Conservation (phyloP, 2,797 vertebrate species). For the Lindbergichthys nudifrons region DNA sequence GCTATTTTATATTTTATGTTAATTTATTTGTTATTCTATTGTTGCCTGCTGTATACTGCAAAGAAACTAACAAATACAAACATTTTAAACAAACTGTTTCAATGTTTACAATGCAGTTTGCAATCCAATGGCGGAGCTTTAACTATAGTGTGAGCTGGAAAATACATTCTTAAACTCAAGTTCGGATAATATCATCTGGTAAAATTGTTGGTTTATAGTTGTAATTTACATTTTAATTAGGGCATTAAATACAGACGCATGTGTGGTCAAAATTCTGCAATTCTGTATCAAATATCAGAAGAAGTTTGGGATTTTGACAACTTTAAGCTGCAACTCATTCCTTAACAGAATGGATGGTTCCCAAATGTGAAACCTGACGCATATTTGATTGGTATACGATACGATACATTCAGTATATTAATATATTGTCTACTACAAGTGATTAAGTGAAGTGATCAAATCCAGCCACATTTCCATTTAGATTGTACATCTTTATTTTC, state of each 20-base stretch:
- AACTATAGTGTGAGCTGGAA: not conserved
- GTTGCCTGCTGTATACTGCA: conserved; percentile 70
- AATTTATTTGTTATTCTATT: conserved; percentile 76
- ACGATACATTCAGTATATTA: not conserved
- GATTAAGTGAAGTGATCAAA: not conserved
- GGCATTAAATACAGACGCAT: not conserved
- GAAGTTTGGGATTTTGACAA: not conserved
- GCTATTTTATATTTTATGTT: conserved; percentile 72
- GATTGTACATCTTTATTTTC: not conserved
- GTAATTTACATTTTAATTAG: not conserved
- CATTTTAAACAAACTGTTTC: conserved; percentile 60
- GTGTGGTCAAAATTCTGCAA: not conserved
- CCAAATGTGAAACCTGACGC: no score
- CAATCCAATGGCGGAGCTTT: not conserved
- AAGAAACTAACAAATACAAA: conserved; percentile 70
- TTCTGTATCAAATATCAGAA: not conserved
- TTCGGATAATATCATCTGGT: not conserved
- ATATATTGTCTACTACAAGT: not conserved
- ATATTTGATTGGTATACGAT: not conserved
- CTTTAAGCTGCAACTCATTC: not conserved
- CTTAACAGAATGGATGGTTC: not conserved
- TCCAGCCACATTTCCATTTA: not conserved
- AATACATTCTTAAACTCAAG: not conserved
- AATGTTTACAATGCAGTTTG: conserved; percentile 36
- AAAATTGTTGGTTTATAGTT: not conserved